These are phyloP conservation scores for Notodonta ziczac DNA, from an alignment of 2,888 invertebrate genomes.

Conservation along the genomic window DNA sequence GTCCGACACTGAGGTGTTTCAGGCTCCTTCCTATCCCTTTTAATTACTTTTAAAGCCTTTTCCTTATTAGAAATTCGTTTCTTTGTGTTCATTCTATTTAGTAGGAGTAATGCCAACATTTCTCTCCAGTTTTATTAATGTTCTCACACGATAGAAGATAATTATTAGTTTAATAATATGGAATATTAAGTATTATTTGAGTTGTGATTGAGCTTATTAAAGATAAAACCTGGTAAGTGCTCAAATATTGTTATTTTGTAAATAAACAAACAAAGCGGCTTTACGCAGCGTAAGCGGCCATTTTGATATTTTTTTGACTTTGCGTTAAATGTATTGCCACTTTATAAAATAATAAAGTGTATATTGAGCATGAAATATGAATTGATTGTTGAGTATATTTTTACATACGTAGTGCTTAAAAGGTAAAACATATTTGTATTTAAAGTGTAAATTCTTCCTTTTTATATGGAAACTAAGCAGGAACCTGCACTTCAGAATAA, in stretches of 20 bases:
- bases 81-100: conserved; percentile 30
- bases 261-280: neutral
- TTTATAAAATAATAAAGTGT: too few relatives aligned
- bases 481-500: too few relatives aligned
- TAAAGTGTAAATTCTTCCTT: too few relatives aligned
- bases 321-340: too few relatives aligned
- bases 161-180: conserved; percentile 13
- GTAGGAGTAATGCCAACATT: conserved; percentile 33
- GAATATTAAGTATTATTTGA: neutral
- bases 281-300: neutral
- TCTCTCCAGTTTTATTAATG: conserved; percentile 9
- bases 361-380: too few relatives aligned
- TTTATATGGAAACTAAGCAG: too few relatives aligned
- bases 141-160: conserved; percentile 6
- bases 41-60: conserved; percentile 6
- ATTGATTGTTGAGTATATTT: too few relatives aligned
- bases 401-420: too few relatives aligned
- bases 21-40: conserved; percentile 10
- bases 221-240: neutral
- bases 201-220: neutral
- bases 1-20: conserved; percentile 52
- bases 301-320: neutral
- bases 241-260: neutral
- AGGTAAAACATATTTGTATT: too few relatives aligned
- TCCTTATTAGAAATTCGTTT: conserved; percentile 12